These are phyloP conservation scores for Himalopsyche phryganea DNA, from an alignment of 1,140 invertebrate species.

Conservation along the genomic window DNA sequence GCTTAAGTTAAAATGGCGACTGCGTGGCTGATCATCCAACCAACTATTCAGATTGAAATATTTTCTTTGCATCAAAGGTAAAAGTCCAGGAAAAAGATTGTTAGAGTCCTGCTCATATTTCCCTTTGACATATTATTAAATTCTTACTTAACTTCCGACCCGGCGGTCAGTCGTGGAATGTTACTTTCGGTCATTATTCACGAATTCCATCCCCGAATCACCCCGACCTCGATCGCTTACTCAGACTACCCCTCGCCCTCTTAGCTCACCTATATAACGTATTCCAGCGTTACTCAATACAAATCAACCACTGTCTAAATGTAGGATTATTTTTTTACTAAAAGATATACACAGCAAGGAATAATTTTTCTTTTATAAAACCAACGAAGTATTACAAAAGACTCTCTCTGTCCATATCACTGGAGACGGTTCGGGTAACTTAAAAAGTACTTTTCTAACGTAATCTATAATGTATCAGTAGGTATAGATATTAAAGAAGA, in stretches of 20 bases:
- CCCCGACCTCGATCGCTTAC: background rate
- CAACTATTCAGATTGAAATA: conserved; percentile 29
- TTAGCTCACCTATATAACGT: background rate
- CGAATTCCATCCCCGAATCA: conserved; percentile 16
- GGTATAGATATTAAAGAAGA: too few species aligned
- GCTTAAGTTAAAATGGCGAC: too few species aligned
- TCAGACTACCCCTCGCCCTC: background rate
- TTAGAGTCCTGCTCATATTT: conserved; percentile 31
- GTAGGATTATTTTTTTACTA: too few species aligned
- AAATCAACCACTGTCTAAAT: too few species aligned
- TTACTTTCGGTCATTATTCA: conserved; percentile 30
- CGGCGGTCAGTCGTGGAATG: conserved; percentile 28
- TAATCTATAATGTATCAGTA: too few species aligned
- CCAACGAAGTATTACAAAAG: too few species aligned
- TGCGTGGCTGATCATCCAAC: background rate
- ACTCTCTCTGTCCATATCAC: too few species aligned
- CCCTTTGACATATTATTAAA: conserved; percentile 35
- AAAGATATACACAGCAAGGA: too few species aligned
- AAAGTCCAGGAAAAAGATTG: conserved; percentile 30
- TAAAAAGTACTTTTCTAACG: too few species aligned
- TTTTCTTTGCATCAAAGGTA: conserved; percentile 32
- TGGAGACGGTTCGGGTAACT: too few species aligned
- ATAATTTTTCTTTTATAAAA: too few species aligned
- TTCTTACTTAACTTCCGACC: conserved; percentile 32
- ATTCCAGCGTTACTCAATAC: background rate